Conservation (phyloP, 2,113 vertebrate species). For the Phainopepla nitens region DNA sequence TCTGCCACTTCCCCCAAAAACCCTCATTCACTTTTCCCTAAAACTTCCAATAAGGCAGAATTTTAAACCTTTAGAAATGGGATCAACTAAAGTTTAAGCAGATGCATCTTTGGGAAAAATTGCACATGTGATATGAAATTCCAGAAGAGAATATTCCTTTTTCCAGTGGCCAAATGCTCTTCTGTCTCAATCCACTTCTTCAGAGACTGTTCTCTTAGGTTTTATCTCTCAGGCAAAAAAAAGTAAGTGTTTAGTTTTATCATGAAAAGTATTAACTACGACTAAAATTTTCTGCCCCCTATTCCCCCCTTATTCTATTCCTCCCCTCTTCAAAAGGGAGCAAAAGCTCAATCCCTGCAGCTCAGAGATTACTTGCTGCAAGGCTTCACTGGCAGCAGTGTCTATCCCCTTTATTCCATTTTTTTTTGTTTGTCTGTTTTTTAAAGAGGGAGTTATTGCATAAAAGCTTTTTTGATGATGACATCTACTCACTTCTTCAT, state of each 20-base stretch:
- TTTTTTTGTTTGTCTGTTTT: neutral
- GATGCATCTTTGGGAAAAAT: neutral
- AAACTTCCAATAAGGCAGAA: neutral
- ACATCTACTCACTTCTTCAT: neutral
- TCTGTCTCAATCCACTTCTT: neutral
- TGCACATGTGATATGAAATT: neutral
- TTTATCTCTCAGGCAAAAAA: neutral
- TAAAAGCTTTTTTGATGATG: neutral
- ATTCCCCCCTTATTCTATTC: rapidly evolving
- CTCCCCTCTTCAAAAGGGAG: neutral
- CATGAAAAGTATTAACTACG: neutral
- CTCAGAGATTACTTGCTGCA: neutral
- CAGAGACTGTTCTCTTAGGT: neutral
- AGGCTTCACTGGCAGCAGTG: neutral
- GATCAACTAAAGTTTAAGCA: neutral
- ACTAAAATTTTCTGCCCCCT: neutral
- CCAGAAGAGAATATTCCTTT: neutral
- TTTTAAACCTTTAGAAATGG: neutral
- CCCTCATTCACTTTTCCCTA: neutral
- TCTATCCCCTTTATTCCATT: neutral
- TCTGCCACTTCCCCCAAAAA: neutral
- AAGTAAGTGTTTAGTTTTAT: neutral
- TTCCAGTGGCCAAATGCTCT: neutral
- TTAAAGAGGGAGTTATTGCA: neutral
- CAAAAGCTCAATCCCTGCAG: neutral